Conservation (phyloP, 1,140 invertebrate genomes). For the Elymnias hypermnestra region DNA sequence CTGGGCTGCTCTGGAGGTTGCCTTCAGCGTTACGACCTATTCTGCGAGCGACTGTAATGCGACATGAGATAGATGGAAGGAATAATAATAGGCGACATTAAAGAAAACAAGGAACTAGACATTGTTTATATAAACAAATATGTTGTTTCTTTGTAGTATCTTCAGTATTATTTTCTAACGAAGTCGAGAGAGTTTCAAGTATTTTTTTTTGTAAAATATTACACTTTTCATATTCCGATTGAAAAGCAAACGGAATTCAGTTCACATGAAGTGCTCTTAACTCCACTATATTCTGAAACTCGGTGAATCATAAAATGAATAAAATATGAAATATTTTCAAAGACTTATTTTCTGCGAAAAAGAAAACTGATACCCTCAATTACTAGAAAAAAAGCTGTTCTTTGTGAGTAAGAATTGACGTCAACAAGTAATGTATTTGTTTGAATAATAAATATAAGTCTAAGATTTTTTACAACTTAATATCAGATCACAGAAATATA, state of each 20-base stretch:
- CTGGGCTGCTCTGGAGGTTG: too few species aligned
- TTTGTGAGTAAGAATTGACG: too few species aligned
- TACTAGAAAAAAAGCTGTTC: neutral
- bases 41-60: too few species aligned
- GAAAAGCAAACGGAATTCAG: slow-evolving; percentile 4
- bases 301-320: slow-evolving; percentile 6
- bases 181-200: neutral
- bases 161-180: neutral
- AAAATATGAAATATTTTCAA: slow-evolving; percentile 4
- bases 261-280: slow-evolving; percentile 3
- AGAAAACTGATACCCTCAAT: neutral
- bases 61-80: too few species aligned
- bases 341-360: neutral
- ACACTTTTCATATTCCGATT: slow-evolving; percentile 2
- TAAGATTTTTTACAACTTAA: too few species aligned
- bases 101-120: too few species aligned
- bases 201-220: neutral
- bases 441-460: too few species aligned
- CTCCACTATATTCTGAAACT: slow-evolving; percentile 4
- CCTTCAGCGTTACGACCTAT: too few species aligned
- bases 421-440: too few species aligned
- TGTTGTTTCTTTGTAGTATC: neutral
- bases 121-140: too few species aligned
- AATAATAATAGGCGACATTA: too few species aligned
- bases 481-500: too few species aligned